Evolutionary conservation across 2,888 invertebrate genomes (phyloP).

Genomic region (Mythimna lalbum): DNA sequence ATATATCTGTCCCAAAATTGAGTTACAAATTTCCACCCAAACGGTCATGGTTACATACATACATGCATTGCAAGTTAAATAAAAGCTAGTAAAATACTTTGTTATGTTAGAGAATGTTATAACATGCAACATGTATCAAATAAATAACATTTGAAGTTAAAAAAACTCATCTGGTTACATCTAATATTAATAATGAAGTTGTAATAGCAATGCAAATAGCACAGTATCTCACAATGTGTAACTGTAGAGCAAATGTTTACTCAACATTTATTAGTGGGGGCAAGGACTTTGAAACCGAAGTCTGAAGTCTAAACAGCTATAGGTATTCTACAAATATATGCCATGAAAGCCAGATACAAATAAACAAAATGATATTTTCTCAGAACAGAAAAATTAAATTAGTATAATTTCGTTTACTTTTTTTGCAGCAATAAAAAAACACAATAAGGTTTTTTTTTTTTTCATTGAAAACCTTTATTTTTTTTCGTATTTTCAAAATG

Average conservation of each 20-base stretch:
- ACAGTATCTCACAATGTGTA: background rate
- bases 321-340: no score
- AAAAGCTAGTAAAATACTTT: background rate
- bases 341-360: background rate
- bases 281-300: background rate
- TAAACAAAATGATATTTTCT: background rate
- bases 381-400: background rate
- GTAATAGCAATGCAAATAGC: background rate
- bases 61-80: no score
- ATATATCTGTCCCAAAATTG: no score
- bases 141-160: background rate
- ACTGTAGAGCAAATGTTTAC: background rate
- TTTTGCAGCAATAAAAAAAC: constrained; percentile 65
- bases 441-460: constrained; percentile 52
- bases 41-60: no score
- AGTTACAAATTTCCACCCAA: no score
- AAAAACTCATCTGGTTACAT: background rate
- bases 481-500: no score
- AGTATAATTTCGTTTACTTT: background rate
- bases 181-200: background rate
- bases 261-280: background rate
- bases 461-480: no score
- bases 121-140: background rate
- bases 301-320: no score
- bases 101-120: background rate